These are phyloP conservation scores for Nephrotoma guestfalica DNA, from an alignment of 2,888 invertebrate genomes.

Conservation along the genomic window DNA sequence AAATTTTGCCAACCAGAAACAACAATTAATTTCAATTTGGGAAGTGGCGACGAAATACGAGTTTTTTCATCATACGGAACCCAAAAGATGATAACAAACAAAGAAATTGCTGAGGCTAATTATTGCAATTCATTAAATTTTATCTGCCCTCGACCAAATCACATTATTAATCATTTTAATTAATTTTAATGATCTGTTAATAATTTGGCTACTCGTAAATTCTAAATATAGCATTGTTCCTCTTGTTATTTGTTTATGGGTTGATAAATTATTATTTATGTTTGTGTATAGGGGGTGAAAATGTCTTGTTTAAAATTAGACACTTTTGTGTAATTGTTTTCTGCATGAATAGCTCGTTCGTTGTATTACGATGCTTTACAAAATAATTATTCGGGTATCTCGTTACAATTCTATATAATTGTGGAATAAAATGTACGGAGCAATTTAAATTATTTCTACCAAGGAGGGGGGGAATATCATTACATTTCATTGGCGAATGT, in stretches of 20 bases:
- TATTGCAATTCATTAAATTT: not conserved
- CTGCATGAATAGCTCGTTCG: no score
- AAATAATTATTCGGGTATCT: no score
- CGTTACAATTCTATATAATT: no score
- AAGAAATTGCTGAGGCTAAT: not conserved
- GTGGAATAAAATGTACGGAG: no score
- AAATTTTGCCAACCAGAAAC: not conserved
- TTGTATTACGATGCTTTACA: no score
- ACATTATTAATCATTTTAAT: not conserved
- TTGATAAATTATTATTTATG: not conserved
- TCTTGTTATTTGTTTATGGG: not conserved
- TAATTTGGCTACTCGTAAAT: not conserved
- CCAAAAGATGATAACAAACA: not conserved
- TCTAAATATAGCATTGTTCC: not conserved
- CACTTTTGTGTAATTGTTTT: no score
- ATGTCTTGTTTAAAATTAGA: no score
- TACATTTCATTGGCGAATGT: no score
- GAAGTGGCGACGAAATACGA: not conserved
- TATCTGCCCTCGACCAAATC: not conserved
- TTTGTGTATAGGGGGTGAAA: no score
- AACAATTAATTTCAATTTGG: not conserved
- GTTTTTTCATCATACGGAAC: not conserved
- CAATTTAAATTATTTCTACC: no score
- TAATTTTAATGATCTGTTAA: not conserved
- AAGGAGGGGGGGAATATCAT: no score